phyloP scores from a whole-genome alignment of 2,113 vertebrate species.

The Nyctereutes procyonoides region DNA sequence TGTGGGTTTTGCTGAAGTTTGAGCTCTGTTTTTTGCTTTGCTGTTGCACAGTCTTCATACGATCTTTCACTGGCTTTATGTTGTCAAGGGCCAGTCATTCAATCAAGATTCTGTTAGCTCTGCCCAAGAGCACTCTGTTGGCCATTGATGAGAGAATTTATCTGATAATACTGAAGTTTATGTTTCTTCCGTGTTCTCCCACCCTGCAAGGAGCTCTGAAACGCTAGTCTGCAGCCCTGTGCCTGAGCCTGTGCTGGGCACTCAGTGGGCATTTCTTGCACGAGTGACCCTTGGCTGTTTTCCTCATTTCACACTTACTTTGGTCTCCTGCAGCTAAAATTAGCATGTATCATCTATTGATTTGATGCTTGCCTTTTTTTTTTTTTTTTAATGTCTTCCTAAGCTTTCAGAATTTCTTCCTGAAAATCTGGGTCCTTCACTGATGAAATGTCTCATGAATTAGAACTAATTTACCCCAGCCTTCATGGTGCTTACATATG shows the following conservation, averaged over 20 bases:
- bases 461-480: not conserved
- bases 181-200: not conserved
- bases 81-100: not conserved
- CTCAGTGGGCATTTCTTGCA: not conserved
- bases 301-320: not conserved
- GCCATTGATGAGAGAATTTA: not conserved
- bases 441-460: not conserved
- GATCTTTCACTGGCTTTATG: not conserved
- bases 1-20: not conserved
- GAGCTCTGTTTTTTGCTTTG: not conserved
- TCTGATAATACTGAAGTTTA: not conserved
- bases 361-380: not conserved
- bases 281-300: not conserved
- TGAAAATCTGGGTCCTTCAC: not conserved
- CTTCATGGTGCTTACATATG: not conserved
- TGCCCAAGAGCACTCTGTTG: not conserved
- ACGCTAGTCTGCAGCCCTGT: not conserved
- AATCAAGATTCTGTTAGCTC: not conserved
- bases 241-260: not conserved
- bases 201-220: not conserved
- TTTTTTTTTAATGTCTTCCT: not conserved
- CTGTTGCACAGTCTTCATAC: not conserved
- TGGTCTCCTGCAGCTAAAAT: not conserved
- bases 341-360: not conserved
- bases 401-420: conserved; percentile 15